Conservation (phyloP, 2,888 invertebrate genomes). For the Mesoligia furuncula region DNA sequence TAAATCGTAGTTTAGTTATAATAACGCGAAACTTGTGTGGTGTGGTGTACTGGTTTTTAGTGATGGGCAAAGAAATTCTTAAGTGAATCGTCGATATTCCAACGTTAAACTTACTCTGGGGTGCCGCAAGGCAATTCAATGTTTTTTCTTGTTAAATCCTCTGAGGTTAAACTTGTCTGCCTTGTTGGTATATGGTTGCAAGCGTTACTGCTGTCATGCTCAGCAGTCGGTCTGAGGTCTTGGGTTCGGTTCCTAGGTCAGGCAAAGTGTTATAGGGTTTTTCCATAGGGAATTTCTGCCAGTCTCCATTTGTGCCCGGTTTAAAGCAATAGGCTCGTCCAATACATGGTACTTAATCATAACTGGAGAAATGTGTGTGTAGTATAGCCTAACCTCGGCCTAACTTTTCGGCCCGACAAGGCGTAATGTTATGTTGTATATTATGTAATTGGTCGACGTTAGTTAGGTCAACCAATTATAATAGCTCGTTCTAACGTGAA, state of each 20-base stretch:
- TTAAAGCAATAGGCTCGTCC: neutral
- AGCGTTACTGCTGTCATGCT: neutral
- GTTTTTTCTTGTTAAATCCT: neutral
- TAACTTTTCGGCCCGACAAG: neutral
- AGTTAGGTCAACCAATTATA: neutral
- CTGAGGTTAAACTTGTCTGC: too few species aligned
- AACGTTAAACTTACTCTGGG: neutral
- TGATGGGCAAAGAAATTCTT: neutral
- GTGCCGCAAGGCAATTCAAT: neutral
- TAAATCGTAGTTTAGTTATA: slow-evolving; percentile 56
- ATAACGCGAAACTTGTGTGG: slow-evolving; percentile 47
- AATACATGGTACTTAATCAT: neutral
- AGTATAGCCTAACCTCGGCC: neutral
- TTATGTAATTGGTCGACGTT: neutral
- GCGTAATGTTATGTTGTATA: neutral
- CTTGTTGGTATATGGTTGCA: neutral
- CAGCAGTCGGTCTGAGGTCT: neutral
- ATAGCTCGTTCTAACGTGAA: neutral
- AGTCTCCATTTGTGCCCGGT: neutral
- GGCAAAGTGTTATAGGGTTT: neutral
- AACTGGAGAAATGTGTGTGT: neutral
- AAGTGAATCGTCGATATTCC: neutral
- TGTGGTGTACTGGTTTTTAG: slow-evolving; percentile 25
- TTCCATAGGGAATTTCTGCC: neutral
- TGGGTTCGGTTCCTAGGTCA: neutral